Conservation (phyloP, 1,140 invertebrate species). For the Mizuhopecten yessoensis region DNA sequence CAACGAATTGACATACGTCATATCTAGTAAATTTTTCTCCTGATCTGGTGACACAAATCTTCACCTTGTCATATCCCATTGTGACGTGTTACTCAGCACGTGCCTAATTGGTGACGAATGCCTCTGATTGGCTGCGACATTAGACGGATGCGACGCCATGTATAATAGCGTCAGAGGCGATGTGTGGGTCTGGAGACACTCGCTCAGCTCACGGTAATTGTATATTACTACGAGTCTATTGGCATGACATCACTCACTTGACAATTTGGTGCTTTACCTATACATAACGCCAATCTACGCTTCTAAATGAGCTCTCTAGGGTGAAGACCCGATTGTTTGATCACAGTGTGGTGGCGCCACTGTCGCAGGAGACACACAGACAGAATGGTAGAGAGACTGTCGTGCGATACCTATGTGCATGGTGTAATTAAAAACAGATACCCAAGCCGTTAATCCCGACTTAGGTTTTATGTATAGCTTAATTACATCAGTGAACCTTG, state of each 20-base stretch:
- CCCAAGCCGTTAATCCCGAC: neutral
- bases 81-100: neutral
- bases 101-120: neutral
- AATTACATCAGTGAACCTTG: neutral
- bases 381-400: neutral
- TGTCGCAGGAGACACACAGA: neutral
- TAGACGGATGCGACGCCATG: neutral
- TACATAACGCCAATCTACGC: neutral
- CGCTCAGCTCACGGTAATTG: neutral
- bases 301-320: neutral
- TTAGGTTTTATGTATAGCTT: neutral
- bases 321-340: neutral
- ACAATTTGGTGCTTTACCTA: neutral
- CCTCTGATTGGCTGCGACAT: neutral
- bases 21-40: neutral
- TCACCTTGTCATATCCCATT: constrained; percentile 26
- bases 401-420: neutral
- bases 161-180: neutral
- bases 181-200: neutral
- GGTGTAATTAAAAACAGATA: neutral
- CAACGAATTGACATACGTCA: no score
- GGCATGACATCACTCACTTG: neutral
- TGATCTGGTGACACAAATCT: neutral
- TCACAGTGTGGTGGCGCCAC: neutral
- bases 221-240: neutral